Evolutionary conservation across 1,140 invertebrate genomes (phyloP).

Genomic region (Lordiphosa mommai): DNA sequence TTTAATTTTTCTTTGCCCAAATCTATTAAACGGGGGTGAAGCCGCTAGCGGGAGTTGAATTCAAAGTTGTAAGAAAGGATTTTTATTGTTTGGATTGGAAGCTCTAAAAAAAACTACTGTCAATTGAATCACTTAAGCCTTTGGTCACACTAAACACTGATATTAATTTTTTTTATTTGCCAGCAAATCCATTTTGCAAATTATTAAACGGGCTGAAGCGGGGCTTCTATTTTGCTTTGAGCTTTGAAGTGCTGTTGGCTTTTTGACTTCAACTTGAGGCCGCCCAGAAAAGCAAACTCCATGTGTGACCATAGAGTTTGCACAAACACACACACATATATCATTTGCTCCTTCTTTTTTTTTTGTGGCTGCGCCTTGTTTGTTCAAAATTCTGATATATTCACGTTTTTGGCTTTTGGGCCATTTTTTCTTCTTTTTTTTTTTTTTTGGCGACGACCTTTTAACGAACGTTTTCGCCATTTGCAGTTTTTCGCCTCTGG

Average conservation of each 20-base stretch:
- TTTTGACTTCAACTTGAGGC: too few species aligned
- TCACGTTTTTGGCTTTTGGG: conserved; percentile 63
- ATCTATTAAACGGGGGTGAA: too few species aligned
- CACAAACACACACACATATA: conserved; percentile 5
- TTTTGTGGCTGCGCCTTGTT: conserved; percentile 36
- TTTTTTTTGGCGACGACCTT: conserved; percentile 42
- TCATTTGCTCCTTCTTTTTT: conserved; percentile 16
- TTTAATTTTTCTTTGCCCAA: too few species aligned
- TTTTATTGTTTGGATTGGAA: too few species aligned
- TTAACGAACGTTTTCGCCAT: conserved; percentile 71
- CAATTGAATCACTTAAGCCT: too few species aligned
- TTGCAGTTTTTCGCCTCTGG: conserved; percentile 53
- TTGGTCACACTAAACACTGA: too few species aligned
- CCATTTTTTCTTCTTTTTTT: conserved; percentile 15
- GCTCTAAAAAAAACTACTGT: too few species aligned
- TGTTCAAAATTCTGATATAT: conserved; percentile 65
- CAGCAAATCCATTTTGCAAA: conserved; percentile 4
- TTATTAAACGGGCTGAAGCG: conserved; percentile 6
- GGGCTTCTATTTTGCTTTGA: too few species aligned
- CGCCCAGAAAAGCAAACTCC: background rate
- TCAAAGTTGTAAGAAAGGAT: conserved; percentile 24
- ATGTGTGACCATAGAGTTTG: background rate
- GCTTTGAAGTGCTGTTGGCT: too few species aligned
- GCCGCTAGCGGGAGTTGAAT: too few species aligned
- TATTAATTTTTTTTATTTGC: too few species aligned